Percentiles rank a stretch among this genome's conserved stretches.
phyloP scores from a whole-genome alignment of 2,113 vertebrate genomes.

The Plecotus auritus region DNA sequence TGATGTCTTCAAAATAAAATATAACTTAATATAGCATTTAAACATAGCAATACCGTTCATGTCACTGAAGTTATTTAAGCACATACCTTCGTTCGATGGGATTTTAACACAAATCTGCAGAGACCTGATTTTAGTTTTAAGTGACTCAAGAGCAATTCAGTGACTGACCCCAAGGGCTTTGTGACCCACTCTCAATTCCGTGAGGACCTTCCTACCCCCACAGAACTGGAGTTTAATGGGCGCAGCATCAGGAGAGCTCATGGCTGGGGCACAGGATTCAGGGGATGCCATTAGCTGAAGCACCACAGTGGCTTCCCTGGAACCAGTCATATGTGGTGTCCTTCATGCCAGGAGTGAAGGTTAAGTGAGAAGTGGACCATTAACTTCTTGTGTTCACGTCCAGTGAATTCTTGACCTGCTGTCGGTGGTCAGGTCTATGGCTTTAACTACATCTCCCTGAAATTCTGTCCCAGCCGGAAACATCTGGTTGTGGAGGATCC shows the following conservation, averaged over 20 bases:
- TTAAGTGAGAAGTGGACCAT: not conserved
- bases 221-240: not conserved
- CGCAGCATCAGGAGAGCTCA: not conserved
- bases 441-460: not conserved
- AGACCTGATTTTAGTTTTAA: not conserved
- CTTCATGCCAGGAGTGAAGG: not conserved
- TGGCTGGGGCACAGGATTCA: not conserved
- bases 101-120: not conserved
- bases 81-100: not conserved
- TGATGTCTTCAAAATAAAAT: not conserved
- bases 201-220: not conserved
- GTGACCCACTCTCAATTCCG: not conserved
- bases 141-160: not conserved
- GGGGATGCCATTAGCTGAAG: conserved; percentile 19
- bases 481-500: not conserved
- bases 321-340: not conserved
- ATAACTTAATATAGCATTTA: not conserved
- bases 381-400: not conserved
- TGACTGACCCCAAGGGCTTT: not conserved
- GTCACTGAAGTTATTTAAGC: not conserved
- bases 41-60: not conserved
- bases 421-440: not conserved
- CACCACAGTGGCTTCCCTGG: not conserved
- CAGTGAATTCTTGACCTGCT: not conserved
- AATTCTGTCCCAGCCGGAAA: not conserved